Base-by-base conservation (phyloP, 2,113 vertebrate genomes). In the Zapornia atra region DNA sequence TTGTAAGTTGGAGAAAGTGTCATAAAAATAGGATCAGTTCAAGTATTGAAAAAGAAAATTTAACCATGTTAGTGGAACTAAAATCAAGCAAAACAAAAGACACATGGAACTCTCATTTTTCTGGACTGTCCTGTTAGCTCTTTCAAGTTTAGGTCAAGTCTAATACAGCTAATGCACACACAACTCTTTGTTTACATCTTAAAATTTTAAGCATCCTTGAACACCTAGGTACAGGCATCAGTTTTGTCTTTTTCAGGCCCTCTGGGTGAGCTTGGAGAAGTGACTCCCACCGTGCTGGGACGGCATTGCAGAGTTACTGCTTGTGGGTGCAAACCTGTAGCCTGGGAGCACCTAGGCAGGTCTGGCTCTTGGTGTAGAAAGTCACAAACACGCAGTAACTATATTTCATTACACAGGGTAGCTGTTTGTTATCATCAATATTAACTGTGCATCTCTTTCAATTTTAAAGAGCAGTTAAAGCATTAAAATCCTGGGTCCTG, bases 321-420 rank as follows among this genome's bases (percentile, higher is more conserved):
- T 78, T 15, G 0, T 3, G 15, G 12, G 5, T n/a, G 31, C 68
- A 88, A 19, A 36, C 51, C 38, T 64, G 56, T 38, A 66, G 38
- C 28, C 34, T 6, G 19, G 34, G 19, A 46, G 53, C 5, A 7
- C 15, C 25, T 0, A 0, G 1, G 17, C 33, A 36, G 22, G 50
- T 64, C 5, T 5, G 75, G 36, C 72, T 66, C 34, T 40, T 71
- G 15, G 15, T 12, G 3, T 25, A 46, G 79, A 51, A 88, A 50
- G 56, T 59, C 53, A 42, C 0, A 4, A 66, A 19, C 59, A 81
- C 56, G 10, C 5, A 1, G 10, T n/a, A 93, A 38, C 31, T 59
- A 26, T 4, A 0, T 80, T 57, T 78, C 46, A 21, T 76, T 75
- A n/a, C 40, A 14, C 12, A 36, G 31, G 12, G 40, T 34, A 68